Conservation (phyloP, 2,797 vertebrate species). For the Zenarchopterus dispar region DNA sequence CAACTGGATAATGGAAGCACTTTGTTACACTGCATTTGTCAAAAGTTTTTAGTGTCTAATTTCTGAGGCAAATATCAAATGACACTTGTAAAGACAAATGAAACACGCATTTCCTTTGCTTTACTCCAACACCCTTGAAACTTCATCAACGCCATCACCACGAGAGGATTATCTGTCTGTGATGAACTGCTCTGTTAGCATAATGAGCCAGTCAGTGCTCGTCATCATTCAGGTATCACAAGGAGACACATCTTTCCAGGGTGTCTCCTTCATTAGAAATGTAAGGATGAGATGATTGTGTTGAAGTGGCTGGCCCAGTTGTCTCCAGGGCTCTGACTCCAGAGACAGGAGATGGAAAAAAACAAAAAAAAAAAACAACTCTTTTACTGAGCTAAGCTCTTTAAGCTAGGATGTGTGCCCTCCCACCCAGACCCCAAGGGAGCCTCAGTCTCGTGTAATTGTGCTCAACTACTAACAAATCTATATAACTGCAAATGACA, state of each 20-base stretch:
- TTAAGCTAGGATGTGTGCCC: constrained; percentile 44
- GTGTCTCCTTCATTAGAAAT: constrained; percentile 40
- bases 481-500: constrained; percentile 45
- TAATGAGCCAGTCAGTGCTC: constrained; percentile 35
- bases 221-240: constrained; percentile 48
- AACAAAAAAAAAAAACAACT: constrained; percentile 37
- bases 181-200: constrained; percentile 47
- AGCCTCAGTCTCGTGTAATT: constrained; percentile 17
- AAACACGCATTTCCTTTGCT: not conserved
- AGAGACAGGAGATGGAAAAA: constrained; percentile 55
- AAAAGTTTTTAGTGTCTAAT: constrained; percentile 1
- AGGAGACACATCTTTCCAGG: constrained; percentile 25
- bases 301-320: constrained; percentile 24
- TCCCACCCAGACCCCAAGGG: constrained; percentile 32
- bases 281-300: constrained; percentile 34
- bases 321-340: constrained; percentile 23
- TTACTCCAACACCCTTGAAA: not conserved
- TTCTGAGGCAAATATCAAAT: constrained; percentile 13
- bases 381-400: constrained; percentile 56
- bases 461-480: constrained; percentile 18
- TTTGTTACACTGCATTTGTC: not conserved
- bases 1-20: not conserved
- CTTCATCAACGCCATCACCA: constrained; percentile 1
- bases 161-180: constrained; percentile 12
- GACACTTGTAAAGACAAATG: not conserved